Evolutionary conservation across 1,140 invertebrate genomes (phyloP).

Genomic region (Conus ventricosus): DNA sequence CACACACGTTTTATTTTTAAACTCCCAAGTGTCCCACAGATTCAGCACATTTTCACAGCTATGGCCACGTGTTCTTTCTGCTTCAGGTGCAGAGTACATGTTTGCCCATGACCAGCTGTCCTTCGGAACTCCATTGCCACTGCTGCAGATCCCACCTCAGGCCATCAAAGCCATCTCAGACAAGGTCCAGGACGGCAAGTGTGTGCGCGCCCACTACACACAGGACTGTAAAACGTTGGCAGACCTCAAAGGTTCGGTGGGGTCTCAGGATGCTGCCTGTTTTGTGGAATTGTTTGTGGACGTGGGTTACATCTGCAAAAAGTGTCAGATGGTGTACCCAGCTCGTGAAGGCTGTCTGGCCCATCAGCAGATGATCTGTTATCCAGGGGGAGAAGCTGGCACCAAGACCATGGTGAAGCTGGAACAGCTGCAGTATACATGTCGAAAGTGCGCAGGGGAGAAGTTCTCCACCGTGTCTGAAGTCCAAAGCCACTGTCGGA

Average conservation of each 20-base stretch:
- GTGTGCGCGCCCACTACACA: constrained; percentile 75
- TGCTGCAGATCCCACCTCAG: constrained; percentile 76
- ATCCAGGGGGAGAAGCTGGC: constrained; percentile 73
- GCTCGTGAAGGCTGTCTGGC: constrained; percentile 82
- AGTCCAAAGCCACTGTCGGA: constrained; percentile 82
- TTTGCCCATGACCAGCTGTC: constrained; percentile 74
- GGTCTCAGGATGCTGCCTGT: constrained; percentile 63
- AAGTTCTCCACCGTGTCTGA: constrained; percentile 76
- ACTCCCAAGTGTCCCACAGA: no score
- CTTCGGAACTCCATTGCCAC: constrained; percentile 75
- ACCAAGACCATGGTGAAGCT: constrained; percentile 72
- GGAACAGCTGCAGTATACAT: constrained; percentile 81
- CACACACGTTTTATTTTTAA: no score
- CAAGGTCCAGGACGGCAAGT: constrained; percentile 73
- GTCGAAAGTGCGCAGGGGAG: constrained; percentile 80
- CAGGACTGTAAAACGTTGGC: constrained; percentile 75
- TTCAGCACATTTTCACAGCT: no score
- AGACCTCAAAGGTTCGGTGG: constrained; percentile 70
- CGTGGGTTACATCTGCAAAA: constrained; percentile 89
- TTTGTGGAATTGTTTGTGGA: constrained; percentile 83
- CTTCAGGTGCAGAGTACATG: constrained; percentile 68
- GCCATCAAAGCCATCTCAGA: constrained; percentile 76
- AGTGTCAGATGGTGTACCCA: constrained; percentile 88
- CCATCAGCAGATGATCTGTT: constrained; percentile 83
- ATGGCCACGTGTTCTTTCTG: no score